Base-by-base conservation (phyloP, 2,888 invertebrate species). In the Morpho helenor region DNA sequence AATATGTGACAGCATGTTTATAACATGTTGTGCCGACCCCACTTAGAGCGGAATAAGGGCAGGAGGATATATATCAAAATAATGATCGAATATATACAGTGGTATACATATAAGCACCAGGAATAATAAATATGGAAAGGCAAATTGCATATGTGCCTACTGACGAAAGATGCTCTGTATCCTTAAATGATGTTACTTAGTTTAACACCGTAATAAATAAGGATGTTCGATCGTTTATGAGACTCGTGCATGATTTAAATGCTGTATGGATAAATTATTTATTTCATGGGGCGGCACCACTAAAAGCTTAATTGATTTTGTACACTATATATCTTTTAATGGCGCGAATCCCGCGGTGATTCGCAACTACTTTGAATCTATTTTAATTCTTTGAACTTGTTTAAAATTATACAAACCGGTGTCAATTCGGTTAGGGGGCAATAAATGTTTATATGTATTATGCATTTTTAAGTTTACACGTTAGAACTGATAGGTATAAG, bases 301-400 rank as follows among this genome's bases (percentile, higher is more conserved):
- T 77, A 74, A 79, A 76, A 76, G 72, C 74, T 74, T 82, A 82
- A 84, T 84, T 82, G 84, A 82, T 82, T 80, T 75, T 75, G 75
- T 74, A 71, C 72, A 71, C 69, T 73, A 77, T 82, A 31, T 31
- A 79, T 75, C 74, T 82, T 72, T 74, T 73, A 72, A 71, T 61
- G 66, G 68, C 65, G 70, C 67, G 71, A 75, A 71, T 68, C 69
- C 59, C 51, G 57, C 46, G 60, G 46, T 58, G 56, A 42, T 49
- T 55, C 46, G 54, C 45, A 42, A 56, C 56, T 52, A 54, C 59
- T 63, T 52, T 52, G 54, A 55, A 49, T 55, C 40, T 50, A 31
- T 31, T 31, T 31, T 31, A 31, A 31, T 31, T 31, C 31, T 31
- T 31, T 31, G 31, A 31, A 5, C 31, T 31, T 31, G 31, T 5